phyloP scores from a whole-genome alignment of 2,888 invertebrate genomes.

The Heteromurus nitidus region DNA sequence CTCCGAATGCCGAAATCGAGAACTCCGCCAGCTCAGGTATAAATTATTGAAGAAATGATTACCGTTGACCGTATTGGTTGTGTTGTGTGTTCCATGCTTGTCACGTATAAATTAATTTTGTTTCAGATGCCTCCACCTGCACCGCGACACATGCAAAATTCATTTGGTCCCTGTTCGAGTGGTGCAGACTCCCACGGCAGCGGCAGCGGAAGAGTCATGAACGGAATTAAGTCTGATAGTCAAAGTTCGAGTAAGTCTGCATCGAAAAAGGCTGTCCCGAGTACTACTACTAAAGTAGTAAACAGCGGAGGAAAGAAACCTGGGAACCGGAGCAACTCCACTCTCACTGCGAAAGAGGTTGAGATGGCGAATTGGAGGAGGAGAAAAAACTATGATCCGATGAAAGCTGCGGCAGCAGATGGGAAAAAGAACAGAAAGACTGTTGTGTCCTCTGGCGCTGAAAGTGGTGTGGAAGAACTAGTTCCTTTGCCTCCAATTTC shows the following conservation, averaged over 20 bases:
- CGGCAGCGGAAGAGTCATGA: conserved; percentile 19
- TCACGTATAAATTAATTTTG: background rate
- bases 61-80: background rate
- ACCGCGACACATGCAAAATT: conserved; percentile 21
- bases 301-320: conserved; percentile 46
- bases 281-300: conserved; percentile 35
- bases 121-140: conserved; percentile 54
- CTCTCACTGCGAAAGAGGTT: conserved; percentile 85
- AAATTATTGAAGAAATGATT: background rate
- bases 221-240: conserved; percentile 51
- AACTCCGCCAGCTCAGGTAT: conserved; percentile 60
- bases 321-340: conserved; percentile 82
- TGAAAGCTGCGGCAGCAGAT: conserved; percentile 93
- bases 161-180: conserved; percentile 9
- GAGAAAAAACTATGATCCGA: conserved; percentile 95
- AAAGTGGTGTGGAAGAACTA: conserved; percentile 62
- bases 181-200: conserved; percentile 28
- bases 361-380: conserved; percentile 97
- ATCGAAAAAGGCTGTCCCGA: conserved; percentile 29
- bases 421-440: conserved; percentile 75
- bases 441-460: conserved; percentile 51
- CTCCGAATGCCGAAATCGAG: conserved; percentile 77
- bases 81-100: background rate
- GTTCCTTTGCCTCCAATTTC: conserved; percentile 45
- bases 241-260: conserved; percentile 19